A percentile compares a stretch with the other conserved stretches of the same genome.
phyloP scores from a whole-genome alignment of 2,797 vertebrate species.

The Chelidonichthys spinosus region DNA sequence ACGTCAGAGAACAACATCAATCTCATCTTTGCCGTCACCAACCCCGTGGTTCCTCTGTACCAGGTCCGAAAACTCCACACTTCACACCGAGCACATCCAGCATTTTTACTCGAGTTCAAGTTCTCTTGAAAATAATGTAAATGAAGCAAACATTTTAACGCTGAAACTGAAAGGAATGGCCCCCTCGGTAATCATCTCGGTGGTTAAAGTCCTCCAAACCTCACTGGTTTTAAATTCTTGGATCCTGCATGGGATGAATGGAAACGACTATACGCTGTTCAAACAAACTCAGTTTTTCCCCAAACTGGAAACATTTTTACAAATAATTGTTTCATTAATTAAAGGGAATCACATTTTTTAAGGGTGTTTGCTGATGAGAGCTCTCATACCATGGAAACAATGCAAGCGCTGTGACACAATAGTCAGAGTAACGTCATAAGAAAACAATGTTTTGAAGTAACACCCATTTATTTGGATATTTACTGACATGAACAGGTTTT shows the following conservation, averaged over 20 bases:
- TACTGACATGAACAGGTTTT: background rate
- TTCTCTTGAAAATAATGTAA: background rate
- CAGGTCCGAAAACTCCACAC: conserved; percentile 84
- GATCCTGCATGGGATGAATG: conserved; percentile 41
- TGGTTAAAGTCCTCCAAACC: conserved; percentile 41
- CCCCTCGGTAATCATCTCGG: conserved; percentile 21
- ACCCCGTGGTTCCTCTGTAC: conserved; percentile 88
- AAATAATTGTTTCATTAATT: background rate
- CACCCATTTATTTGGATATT: background rate
- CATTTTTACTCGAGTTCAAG: background rate
- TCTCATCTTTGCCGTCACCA: conserved; percentile 96
- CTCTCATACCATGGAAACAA: conserved; percentile 1
- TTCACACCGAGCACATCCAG: background rate
- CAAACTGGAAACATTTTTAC: conserved; percentile 3
- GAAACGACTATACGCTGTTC: conserved; percentile 33
- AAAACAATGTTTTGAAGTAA: background rate
- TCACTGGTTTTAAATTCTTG: conserved; percentile 54
- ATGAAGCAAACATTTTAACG: conserved; percentile 10
- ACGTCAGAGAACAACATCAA: conserved; percentile 98
- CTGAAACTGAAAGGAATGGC: conserved; percentile 33
- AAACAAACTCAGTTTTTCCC: conserved; percentile 33
- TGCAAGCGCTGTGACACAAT: background rate
- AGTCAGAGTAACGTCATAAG: background rate
- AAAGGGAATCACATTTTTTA: background rate
- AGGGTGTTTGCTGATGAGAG: background rate